Evolutionary conservation across 2,113 vertebrate species (phyloP), one percentile per base, ranked within the genome.

Genomic region (Ageneiosus marmoratus): DNA sequence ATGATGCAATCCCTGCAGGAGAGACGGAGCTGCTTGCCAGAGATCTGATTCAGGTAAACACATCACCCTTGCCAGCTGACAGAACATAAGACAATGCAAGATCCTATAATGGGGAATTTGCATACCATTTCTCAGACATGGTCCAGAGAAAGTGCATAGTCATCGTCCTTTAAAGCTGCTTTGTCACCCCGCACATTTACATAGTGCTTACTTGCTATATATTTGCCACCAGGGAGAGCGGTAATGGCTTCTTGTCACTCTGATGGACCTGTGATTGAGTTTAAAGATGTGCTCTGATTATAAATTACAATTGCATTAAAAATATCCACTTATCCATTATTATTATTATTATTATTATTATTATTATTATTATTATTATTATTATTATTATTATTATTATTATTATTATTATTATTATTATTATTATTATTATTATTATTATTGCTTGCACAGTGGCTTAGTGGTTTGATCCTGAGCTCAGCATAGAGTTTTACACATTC

Each of bases 11-110:
- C 88, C 94, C 90, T 0, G 95, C 96, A 18, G 95, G 94, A 0
- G 98, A 99, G 63, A 95, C 74, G 4, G 98, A 99, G 55, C 91
- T 99, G 89, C 94, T 99, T 67, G 97, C 96, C 88, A 96, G 96
- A 92, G 97, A 99, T 90, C 94, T 99, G 84, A 95, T 97, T 82
- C 97, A 97, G 97, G 98, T 98, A 89, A 89, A 87, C n/a, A n/a
- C 56, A n/a, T 32, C 44, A 63, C 20, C 22, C 63, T 65, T 16
- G 32, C 46, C 46, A 44, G 18, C 46, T 32, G 50, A 67, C 58
- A 76, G 51, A 12, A n/a, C 29, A 18, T 46, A 16, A n/a, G 5
- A 76, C 60, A n/a, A 27, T 24, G 16, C n/a, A 46, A 5, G 50
- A 58, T 22, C 37, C 27, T 16, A 32, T 55, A 29, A 27, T 58